These are phyloP conservation scores for Diorhabda elongata DNA, from an alignment of 1,140 invertebrate species.

Conservation along the genomic window DNA sequence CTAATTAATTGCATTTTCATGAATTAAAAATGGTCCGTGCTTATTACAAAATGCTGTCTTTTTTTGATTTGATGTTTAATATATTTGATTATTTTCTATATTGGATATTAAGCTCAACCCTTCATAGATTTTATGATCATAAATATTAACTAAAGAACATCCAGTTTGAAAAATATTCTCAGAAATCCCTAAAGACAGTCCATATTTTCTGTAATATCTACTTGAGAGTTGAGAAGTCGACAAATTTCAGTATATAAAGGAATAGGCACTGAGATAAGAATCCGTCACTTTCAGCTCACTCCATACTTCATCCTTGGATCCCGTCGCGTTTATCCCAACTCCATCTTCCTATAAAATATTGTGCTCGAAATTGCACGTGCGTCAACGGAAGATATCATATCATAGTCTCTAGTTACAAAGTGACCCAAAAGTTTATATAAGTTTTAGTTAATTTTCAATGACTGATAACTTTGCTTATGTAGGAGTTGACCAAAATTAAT, in stretches of 20 bases:
- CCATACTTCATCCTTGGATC: neutral
- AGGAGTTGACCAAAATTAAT: too few species aligned
- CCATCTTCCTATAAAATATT: neutral
- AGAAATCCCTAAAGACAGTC: neutral
- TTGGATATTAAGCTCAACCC: too few species aligned
- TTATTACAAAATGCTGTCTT: too few species aligned
- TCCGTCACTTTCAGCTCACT: neutral
- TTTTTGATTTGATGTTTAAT: too few species aligned
- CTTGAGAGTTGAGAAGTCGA: neutral
- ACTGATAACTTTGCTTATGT: too few species aligned
- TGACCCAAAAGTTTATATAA: neutral
- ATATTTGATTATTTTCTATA: too few species aligned
- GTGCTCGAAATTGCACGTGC: neutral
- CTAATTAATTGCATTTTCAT: too few species aligned
- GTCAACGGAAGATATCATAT: neutral
- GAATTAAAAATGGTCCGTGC: too few species aligned
- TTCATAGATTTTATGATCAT: too few species aligned
- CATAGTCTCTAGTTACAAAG: neutral
- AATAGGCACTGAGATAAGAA: neutral
- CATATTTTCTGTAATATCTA: neutral
- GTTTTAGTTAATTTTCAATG: neutral
- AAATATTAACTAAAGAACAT: neutral
- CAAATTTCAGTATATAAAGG: constrained; percentile 2
- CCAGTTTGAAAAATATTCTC: neutral
- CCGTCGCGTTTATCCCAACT: neutral